Evolutionary conservation across 2,888 invertebrate species (phyloP), one percentile per base, ranked within the genome.

Genomic region (Spicauda simplicius): DNA sequence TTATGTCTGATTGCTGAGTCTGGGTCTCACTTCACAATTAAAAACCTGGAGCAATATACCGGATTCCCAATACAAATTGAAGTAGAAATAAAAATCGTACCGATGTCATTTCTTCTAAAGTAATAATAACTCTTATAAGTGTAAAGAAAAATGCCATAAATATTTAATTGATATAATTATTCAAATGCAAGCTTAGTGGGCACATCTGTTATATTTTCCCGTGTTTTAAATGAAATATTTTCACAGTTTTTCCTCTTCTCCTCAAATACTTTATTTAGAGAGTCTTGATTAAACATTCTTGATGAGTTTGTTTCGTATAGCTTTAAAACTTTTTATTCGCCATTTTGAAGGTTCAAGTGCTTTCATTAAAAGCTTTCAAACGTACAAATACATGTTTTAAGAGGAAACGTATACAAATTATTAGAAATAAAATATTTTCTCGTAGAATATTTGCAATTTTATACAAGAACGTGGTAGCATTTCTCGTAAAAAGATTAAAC

Each of bases 291-390:
- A 53, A 59, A 59, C 19, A 59, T 59, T 59, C 59, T 59, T 45
- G 59, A 59, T 48, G 45, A 59, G 59, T 14, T 53, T 48, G 25
- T n/a, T 59, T 59, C n/a, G 20, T 59, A 59, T 14, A 59, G n/a
- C 59, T 25, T 59, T 48, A 45, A 59, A 48, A 53, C 52, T 53
- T 53, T 50, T 18, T 18, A 10, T 53, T 11, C 19, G 52, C 20
- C 52, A 20, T 12, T 16, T 16, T 16, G 16, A 48, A 16, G 48
- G 16, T 48, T 48, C 48, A 16, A n/a, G 16, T 16, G 18, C 25
- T 60, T 50, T 60, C 45, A 50, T 60, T 50, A 33, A 18, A 60
- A 30, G 16, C 12, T 12, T 11, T 50, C 12, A 60, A 16, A 60
- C 12, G 48, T 50, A 16, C 50, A 25, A 1, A 20, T 14, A n/a